A percentile compares a stretch with the other conserved stretches of the same genome.
phyloP scores from a whole-genome alignment of 2,888 invertebrate genomes.

The Parnassius smintheus region DNA sequence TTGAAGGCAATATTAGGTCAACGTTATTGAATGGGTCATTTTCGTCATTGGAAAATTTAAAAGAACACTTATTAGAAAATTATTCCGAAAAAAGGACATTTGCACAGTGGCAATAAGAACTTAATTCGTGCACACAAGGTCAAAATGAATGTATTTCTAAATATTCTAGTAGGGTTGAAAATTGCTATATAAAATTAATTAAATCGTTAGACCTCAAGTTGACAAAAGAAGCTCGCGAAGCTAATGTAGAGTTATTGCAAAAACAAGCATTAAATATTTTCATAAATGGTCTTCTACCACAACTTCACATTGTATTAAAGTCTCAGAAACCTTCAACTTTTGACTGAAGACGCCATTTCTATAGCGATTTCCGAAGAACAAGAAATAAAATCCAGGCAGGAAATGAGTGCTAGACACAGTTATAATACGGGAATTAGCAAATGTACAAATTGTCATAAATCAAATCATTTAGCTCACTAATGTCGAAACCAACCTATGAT shows the following conservation, averaged over 20 bases:
- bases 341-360: slow-evolving; percentile 40
- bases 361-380: slow-evolving; percentile 39
- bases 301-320: slow-evolving; percentile 37
- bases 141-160: background rate
- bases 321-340: slow-evolving; percentile 38
- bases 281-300: slow-evolving; percentile 5
- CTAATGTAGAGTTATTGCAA: background rate
- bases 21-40: too few species aligned
- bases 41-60: too few species aligned
- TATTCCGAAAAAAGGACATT: too few species aligned
- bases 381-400: slow-evolving; percentile 35
- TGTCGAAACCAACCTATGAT: slow-evolving; percentile 25
- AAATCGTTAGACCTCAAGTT: background rate
- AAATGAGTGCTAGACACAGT: slow-evolving; percentile 27
- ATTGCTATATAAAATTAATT: background rate
- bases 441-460: slow-evolving; percentile 29
- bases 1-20: too few species aligned
- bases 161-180: background rate
- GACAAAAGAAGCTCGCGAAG: too few species aligned
- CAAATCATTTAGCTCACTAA: slow-evolving; percentile 28
- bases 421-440: too few species aligned
- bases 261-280: slow-evolving; percentile 1
- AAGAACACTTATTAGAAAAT: too few species aligned
- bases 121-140: background rate
- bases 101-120: too few species aligned